Evolutionary conservation across 92 coral and sea anemone species (phyloP).

Genomic region (Paramuricea clavata): DNA sequence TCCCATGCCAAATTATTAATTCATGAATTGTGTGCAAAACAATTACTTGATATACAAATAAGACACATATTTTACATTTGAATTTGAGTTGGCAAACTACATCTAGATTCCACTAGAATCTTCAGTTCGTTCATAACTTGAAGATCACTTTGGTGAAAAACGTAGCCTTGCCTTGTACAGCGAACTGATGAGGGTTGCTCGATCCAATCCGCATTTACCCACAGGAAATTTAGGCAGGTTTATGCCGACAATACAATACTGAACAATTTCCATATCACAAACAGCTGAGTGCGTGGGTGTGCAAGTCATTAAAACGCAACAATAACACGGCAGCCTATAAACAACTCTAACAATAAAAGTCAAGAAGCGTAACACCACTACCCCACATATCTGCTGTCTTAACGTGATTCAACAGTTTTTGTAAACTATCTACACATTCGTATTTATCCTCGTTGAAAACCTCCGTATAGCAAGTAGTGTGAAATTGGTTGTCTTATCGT

Average conservation of each 20-base stretch:
- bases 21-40: no score
- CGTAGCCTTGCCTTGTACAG: no score
- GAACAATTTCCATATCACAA: neutral
- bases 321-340: neutral
- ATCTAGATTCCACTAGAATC: neutral
- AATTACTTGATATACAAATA: no score
- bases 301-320: neutral
- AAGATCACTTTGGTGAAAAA: no score
- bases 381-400: neutral
- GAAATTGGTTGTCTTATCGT: neutral
- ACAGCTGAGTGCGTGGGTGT: neutral
- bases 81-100: no score
- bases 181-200: no score
- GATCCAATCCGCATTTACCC: no score
- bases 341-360: constrained; percentile 1
- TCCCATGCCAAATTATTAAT: no score
- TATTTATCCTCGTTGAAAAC: neutral
- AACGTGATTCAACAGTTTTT: neutral
- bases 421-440: neutral
- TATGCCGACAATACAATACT: neutral
- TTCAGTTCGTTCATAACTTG: neutral
- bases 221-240: neutral
- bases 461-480: neutral
- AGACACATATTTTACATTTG: no score
- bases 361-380: neutral